Evolutionary conservation across 2,797 vertebrate species (phyloP), one percentile per base, ranked within the genome.

Genomic region (Neosilurus mollespiculum): DNA sequence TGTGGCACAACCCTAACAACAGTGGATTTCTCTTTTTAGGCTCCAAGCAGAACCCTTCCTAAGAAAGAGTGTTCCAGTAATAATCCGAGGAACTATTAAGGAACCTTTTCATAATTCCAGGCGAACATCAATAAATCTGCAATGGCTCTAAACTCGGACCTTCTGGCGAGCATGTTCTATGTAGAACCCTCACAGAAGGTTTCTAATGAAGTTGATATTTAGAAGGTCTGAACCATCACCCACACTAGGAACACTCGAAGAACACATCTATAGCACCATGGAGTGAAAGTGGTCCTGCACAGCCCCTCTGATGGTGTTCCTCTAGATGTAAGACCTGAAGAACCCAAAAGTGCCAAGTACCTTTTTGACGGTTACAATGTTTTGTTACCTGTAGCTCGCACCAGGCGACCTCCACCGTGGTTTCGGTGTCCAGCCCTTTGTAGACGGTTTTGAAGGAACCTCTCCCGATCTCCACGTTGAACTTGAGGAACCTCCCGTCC

Each of bases 371-470:
- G 8, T 14, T 6, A n/a, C 3, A 24, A 24, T 24, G 0, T 15
- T 51, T 2, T 64, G 20, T 78, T 78, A 98, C 97, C 97, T 98
- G 97, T 64, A 98, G 94, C 86, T 99, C 97, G 83, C 97, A 99
- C 97, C 97, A 99, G 4, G 97, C 97, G 91, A 98, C 97, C 90
- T 99, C 97, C 90, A 98, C 95, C 0, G 96, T 98, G 80, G 96
- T 98, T 91, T 98, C 97, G 0, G 97, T 98, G 91, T 99, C 97
- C 79, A 99, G 93, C 9, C 97, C 97, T 87, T 94, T 96, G 91
- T 97, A 98, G 67, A 98, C 97, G 0, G 95, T 96, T 93, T 98
- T 99, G 91, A 98, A 99, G 67, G 97, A 97, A 4, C 97, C 97
- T 83, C 95, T 95, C 70, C 97, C 97, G 69, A 98, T 96, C 93